A percentile compares a stretch with the other conserved stretches of the same genome.
phyloP scores from a whole-genome alignment of 2,888 invertebrate genomes.

The Cheiracanthium punctorium region DNA sequence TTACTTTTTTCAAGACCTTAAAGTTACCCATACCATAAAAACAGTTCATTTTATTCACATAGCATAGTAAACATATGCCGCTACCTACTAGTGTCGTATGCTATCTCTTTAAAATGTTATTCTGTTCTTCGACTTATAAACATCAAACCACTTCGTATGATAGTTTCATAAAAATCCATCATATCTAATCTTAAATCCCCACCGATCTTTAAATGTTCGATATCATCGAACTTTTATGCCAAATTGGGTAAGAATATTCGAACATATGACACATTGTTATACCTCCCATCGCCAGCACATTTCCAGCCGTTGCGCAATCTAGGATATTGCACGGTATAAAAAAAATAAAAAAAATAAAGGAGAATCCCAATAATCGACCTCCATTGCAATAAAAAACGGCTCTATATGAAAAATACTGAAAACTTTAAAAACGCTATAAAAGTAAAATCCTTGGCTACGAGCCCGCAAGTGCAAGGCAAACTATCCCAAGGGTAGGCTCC shows the following conservation, averaged over 20 bases:
- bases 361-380: conserved; percentile 39
- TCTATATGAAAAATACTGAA: conserved; percentile 61
- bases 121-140: not conserved
- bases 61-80: too few species aligned
- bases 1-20: too few species aligned
- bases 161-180: not conserved
- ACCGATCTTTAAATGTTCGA: not conserved
- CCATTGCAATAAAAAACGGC: conserved; percentile 53
- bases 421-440: conserved; percentile 67
- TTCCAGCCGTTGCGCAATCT: not conserved
- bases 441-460: conserved; percentile 45
- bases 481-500: conserved; percentile 42
- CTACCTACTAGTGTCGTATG: too few species aligned
- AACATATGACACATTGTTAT: not conserved
- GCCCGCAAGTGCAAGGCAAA: conserved; percentile 45
- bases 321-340: not conserved
- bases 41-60: too few species aligned
- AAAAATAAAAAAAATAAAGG: conserved; percentile 7
- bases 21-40: too few species aligned
- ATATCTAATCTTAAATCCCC: not conserved
- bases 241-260: not conserved
- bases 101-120: too few species aligned
- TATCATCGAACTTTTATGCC: not conserved
- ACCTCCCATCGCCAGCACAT: not conserved
- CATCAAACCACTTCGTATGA: not conserved